A percentile compares a stretch with the other conserved stretches of the same genome.
Conservation (phyloP, 2,113 vertebrate genomes). For the Hydrolagus affinis region DNA sequence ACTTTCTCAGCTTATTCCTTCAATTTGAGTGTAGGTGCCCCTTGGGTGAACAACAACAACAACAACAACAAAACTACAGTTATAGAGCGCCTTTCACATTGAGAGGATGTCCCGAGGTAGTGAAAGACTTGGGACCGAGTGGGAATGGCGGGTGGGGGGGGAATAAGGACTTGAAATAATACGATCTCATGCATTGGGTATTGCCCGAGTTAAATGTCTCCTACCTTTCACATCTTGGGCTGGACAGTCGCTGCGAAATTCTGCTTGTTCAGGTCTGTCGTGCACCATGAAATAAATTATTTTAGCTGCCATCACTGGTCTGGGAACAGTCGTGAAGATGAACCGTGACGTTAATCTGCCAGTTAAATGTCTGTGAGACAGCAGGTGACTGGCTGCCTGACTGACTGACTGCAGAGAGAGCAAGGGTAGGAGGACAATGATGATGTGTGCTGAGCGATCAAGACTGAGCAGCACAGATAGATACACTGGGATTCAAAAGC, state of each 20-base stretch:
- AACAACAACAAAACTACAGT: too few species aligned
- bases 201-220: constrained; percentile 13
- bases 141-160: too few species aligned
- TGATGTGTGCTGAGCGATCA: too few species aligned
- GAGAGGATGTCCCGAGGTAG: too few species aligned
- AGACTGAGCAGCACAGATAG: neutral
- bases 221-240: constrained; percentile 62
- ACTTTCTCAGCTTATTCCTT: too few species aligned
- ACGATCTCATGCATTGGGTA: neutral
- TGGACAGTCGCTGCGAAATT: constrained; percentile 54
- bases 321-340: neutral
- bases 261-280: constrained; percentile 58
- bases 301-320: constrained; percentile 50
- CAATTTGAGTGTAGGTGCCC: too few species aligned
- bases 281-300: constrained; percentile 60
- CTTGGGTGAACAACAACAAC: too few species aligned
- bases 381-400: neutral
- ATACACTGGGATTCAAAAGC: neutral
- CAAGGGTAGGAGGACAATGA: too few species aligned
- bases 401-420: too few species aligned
- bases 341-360: neutral
- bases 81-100: too few species aligned
- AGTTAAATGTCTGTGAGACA: neutral
- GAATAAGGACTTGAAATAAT: too few species aligned
- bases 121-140: too few species aligned